Base-by-base conservation (phyloP, 2,797 vertebrate genomes). In the Acanthurus tractus region DNA sequence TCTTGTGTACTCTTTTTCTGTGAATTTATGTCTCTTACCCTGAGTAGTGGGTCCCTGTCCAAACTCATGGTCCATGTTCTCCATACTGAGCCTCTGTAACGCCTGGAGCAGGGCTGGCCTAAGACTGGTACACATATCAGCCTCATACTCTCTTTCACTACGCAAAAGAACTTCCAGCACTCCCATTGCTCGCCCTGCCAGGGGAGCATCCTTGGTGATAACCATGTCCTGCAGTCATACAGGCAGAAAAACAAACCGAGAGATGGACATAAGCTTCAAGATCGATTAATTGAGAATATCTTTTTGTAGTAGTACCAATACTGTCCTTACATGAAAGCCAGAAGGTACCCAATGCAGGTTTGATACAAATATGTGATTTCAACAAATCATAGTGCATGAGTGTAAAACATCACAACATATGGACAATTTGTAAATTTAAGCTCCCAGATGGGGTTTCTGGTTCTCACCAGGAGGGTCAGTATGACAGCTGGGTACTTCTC, bases 381-480 rank as follows among this genome's bases (percentile, higher is more conserved):
- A 29, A 4, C 25, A 29, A 29, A 29, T 29, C 25, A 29, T 29
- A 29, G 25, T 29, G 5, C 25, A 29, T 3, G 25, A 29, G 25
- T 29, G 25, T 29, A 29, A 29, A 29, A 29, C 25, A 29, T 29
- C 25, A 29, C 2, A 4, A 29, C 25, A 63, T 46, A 8, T 40
- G n/a, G 17, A 2, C 22, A 59, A 23, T 15, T 9, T 57, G 36
- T 20, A 40, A 52, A 29, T 38, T 2, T 6, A 53, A 20, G 2
- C 29, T 18, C 12, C 20, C 71, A 15, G 34, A 61, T 52, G 18
- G 4, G 64, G 54, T 72, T n/a, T 73, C 36, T 78, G 8, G 38
- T 48, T 91, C 95, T 82, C 94, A 99, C 97, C 95, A 99, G 91
- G 84, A 99, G 94, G 76, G 93, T 95, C 73, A 97, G 86, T 36